Conservation (phyloP, 2,888 invertebrate species). For the Pammene aurita region DNA sequence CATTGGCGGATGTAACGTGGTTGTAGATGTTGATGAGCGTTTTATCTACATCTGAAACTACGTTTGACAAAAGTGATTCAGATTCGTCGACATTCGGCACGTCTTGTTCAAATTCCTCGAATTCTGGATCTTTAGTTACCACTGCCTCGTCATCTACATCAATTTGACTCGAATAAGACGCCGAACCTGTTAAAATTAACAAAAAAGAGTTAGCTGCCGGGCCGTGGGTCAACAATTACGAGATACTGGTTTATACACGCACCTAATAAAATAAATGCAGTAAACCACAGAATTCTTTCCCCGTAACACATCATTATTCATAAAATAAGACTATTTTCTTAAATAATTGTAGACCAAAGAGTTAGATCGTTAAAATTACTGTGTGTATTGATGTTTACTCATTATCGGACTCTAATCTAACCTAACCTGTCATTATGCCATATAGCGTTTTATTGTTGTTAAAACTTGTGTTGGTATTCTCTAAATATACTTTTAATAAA, state of each 20-base stretch:
- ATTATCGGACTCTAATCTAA: conserved; percentile 5
- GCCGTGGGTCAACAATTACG: background rate
- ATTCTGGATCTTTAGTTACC: conserved; percentile 47
- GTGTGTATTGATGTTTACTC: conserved; percentile 21
- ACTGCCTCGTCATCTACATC: conserved; percentile 68
- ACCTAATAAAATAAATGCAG: conserved; percentile 31
- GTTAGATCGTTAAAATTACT: background rate
- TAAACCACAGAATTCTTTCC: conserved; percentile 11
- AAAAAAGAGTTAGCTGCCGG: conserved; percentile 9
- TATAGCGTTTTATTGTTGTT: conserved; percentile 7
- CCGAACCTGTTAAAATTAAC: conserved; percentile 53
- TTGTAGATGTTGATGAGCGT: conserved; percentile 74
- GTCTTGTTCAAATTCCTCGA: conserved; percentile 59
- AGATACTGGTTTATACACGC: background rate
- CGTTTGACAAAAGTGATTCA: conserved; percentile 73
- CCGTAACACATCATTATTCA: conserved; percentile 11
- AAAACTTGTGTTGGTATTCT: background rate
- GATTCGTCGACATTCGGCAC: conserved; percentile 76
- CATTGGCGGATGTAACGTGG: conserved; percentile 73
- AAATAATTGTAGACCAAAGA: conserved; percentile 2
- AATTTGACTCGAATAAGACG: conserved; percentile 58
- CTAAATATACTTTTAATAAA: no score
- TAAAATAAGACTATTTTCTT: background rate
- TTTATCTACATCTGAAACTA: conserved; percentile 76
- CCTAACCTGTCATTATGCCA: no score